phyloP scores from a whole-genome alignment of 2,888 invertebrate genomes.

The Galeruca laticollis region DNA sequence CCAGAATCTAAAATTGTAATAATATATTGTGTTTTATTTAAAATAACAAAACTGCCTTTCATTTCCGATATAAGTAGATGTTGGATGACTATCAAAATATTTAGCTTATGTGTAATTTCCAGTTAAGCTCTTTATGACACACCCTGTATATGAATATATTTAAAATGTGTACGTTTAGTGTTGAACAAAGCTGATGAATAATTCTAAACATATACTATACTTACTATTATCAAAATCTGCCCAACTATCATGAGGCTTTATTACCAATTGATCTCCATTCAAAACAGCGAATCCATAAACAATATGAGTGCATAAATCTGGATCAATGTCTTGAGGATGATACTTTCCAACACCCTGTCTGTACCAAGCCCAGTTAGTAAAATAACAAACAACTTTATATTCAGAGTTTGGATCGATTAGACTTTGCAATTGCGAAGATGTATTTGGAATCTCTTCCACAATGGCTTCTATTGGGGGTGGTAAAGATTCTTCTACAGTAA shows the following conservation, averaged over 20 bases:
- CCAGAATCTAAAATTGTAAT: too few relatives aligned
- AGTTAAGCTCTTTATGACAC: too few relatives aligned
- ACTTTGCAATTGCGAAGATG: constrained; percentile 41
- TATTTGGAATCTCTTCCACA: constrained; percentile 42
- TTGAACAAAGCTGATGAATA: too few relatives aligned
- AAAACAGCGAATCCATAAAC: constrained; percentile 93
- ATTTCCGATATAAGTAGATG: too few relatives aligned
- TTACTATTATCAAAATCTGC: constrained; percentile 89
- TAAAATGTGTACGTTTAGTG: too few relatives aligned
- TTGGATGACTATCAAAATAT: too few relatives aligned
- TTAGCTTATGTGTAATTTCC: too few relatives aligned
- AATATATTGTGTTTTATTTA: too few relatives aligned
- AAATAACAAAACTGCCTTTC: too few relatives aligned
- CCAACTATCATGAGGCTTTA: constrained; percentile 90
- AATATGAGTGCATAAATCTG: constrained; percentile 89
- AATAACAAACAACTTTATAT: constrained; percentile 90
- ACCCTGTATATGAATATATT: too few relatives aligned
- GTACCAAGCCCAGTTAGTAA: constrained; percentile 96
- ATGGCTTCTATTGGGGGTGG: constrained; percentile 42
- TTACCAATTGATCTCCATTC: constrained; percentile 78
- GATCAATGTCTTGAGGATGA: constrained; percentile 85
- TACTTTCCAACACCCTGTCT: constrained; percentile 86
- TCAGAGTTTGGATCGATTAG: constrained; percentile 57
- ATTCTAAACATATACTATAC: too few relatives aligned
- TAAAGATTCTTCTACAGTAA: constrained; percentile 38